Base-by-base conservation (phyloP, 2,888 invertebrate genomes). In the Drosophila borborema region DNA sequence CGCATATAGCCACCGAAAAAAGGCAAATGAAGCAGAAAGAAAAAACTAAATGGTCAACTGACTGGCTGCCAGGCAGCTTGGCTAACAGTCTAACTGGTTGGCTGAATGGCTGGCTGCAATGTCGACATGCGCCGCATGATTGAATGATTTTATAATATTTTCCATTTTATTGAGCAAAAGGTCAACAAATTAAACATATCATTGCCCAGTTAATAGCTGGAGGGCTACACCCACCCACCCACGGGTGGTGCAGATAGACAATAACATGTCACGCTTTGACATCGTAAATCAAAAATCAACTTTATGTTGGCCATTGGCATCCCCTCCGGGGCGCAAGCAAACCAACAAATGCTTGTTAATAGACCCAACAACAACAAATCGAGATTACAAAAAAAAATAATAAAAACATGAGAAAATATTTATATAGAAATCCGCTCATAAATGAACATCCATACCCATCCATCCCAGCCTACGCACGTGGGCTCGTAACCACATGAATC, bases 131-230 rank as follows among this genome's bases (percentile, higher is more conserved):
- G 72, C 45, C 59, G 74, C 83, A 86, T 84, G 84, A 82, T 85
- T 88, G 80, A 83, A 70, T 83, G 86, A 82, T 86, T 84, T 78
- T 75, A 81, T 75, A 89, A 85, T 79, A 72, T 74, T 89, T 76
- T 68, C 66, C 83, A 76, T 89, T 78, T 89, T 81, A 83, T 81
- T 78, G 74, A 71, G 73, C 76, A 69, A 80, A 74, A 67, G 75
- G 77, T 75, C 82, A 64, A 60, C 40, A 77, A 80, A 73, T 55
- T 80, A 77, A 80, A 70, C 70, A 79, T 76, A 65, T 70, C 69
- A 67, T 64, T 63, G 60, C 43, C 18, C 40, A 54, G 34, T 53
- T 49, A 65, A 65, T 70, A 53, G 53, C 18, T 31, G 28, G 38
- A 20, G 61, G 51, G 0, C 53, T 41, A 14, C 36, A 38, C n/a